Base-by-base conservation (phyloP, 2,797 vertebrate genomes). In the Typhlichthys eigenmanni region DNA sequence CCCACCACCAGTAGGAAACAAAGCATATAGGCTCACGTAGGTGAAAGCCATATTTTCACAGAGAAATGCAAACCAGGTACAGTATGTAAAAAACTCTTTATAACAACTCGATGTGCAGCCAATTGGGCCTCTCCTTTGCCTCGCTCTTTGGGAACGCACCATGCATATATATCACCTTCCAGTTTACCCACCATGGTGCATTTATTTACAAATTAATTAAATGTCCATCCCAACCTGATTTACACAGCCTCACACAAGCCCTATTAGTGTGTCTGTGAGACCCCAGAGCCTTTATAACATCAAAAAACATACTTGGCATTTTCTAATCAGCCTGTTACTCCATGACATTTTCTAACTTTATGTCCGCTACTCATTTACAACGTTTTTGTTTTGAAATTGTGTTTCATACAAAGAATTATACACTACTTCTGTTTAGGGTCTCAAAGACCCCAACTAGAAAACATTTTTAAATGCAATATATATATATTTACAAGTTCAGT, bases 181-280 rank as follows among this genome's bases (percentile, higher is more conserved):
- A 79, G 85, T 88, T 87, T 87, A 83, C 81, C 83, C 76, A 82
- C 76, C 80, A 80, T 17, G 73, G 80, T 70, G 80, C 82, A 83
- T 87, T 90, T 76, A 91, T 91, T 89, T 90, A 91, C 84, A 85
- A 88, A 85, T 91, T 83, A 82, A 92, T 91, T 88, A 85, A 89
- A 86, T 32, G 66, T 64, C 80, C 74, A 82, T 72, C 68, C 69
- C 47, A 86, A 77, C 65, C 66, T 77, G 85, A 89, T 90, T 92
- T 87, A 87, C 76, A 81, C 76, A 69, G 68, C 59, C 80, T 81
- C 83, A 85, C 91, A 86, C 60, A 45, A 75, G 51, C 60, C 65
- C 61, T 61, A 9, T 50, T 16, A 17, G 5, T 51, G 19, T 56
- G 56, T 58, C 48, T 50, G 54, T 29, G 6, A 69, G 58, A 47